Conservation (phyloP, 2,113 vertebrate genomes). For the Athene cunicularia region DNA sequence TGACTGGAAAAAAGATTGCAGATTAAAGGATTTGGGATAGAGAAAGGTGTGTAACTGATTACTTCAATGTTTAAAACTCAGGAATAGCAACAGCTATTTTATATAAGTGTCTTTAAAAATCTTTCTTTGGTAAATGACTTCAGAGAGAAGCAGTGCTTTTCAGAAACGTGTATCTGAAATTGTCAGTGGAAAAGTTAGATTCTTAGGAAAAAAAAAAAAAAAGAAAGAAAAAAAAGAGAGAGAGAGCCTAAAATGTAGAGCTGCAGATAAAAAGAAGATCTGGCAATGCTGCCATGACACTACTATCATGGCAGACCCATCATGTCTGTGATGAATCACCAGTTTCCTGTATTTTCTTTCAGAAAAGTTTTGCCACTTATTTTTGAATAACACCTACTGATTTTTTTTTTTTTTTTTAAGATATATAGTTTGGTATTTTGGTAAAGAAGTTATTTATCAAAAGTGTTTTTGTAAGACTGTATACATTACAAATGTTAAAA, state of each 20-base stretch:
- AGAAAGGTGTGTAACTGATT: background rate
- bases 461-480: background rate
- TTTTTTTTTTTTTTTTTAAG: background rate
- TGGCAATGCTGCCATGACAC: background rate
- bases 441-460: background rate
- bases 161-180: background rate
- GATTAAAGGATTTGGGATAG: background rate
- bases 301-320: background rate
- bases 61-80: background rate
- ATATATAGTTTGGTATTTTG: background rate
- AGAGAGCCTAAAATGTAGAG: background rate
- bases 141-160: background rate
- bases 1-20: background rate
- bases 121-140: background rate
- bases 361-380: background rate
- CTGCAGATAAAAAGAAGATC: background rate
- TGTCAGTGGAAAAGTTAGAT: background rate
- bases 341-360: background rate
- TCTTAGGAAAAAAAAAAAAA: background rate
- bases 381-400: background rate
- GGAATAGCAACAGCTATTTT: background rate
- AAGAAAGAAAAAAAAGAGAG: background rate
- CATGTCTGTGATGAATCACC: background rate
- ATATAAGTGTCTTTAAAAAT: background rate
- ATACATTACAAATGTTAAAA: background rate